phyloP scores from a whole-genome alignment of 2,888 invertebrate genomes.

The Kryphioiulus occultus region DNA sequence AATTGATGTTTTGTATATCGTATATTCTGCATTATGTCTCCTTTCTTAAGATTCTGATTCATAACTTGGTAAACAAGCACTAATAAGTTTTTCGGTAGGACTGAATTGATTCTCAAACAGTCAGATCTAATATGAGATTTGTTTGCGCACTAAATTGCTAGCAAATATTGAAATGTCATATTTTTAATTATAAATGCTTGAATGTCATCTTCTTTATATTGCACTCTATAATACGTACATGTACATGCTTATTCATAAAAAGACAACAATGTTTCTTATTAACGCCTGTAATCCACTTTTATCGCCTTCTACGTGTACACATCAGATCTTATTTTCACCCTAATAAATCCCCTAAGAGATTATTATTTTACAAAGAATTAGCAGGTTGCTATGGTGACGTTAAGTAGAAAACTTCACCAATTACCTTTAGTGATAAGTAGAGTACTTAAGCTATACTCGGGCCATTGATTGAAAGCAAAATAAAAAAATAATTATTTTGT shows the following conservation, averaged over 20 bases:
- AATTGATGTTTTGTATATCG: neutral
- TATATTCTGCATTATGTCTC: neutral
- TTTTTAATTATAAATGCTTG: neutral
- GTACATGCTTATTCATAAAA: neutral
- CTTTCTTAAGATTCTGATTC: neutral
- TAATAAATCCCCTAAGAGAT: constrained; percentile 20
- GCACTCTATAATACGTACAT: neutral
- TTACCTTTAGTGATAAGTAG: neutral
- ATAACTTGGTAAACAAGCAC: neutral
- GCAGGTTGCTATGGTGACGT: neutral
- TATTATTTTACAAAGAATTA: neutral
- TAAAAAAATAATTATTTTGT: constrained; percentile 14
- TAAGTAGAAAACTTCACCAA: neutral
- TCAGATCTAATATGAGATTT: neutral
- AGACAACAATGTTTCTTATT: constrained; percentile 13
- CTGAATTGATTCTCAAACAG: neutral
- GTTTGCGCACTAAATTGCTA: neutral
- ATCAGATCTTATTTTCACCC: constrained; percentile 32
- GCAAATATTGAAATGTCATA: neutral
- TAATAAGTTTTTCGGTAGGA: neutral
- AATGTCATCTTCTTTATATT: neutral
- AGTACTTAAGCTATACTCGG: neutral
- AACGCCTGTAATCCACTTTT: constrained; percentile 38
- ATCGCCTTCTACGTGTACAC: constrained; percentile 28
- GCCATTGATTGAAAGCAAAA: neutral